Base-by-base conservation (phyloP, 2,113 vertebrate species). In the Cairina moschata region DNA sequence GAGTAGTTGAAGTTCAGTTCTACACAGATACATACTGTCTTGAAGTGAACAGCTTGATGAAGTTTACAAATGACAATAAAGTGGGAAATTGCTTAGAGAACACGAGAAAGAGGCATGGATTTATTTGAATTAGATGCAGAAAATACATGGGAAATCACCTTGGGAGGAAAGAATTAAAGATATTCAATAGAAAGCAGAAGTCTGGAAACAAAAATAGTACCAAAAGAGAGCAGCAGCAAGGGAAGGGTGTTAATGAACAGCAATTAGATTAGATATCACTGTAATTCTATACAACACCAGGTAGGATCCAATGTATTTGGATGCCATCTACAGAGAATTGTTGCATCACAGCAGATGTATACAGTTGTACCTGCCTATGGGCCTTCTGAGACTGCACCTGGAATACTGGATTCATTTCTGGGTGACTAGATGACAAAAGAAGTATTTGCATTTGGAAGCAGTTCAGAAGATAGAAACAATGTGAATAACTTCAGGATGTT, bases 361-460 rank as follows among this genome's bases (percentile, higher is more conserved):
- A 50, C 13, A 60, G 15, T 81, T 88, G 44, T 84, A 82, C 65
- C 82, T 81, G 42, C 59, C 52, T 91, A 66, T 94, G 31, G 28
- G 83, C 31, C 93, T 94, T 91, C 78, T 86, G 95, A 96, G 95
- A 94, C 86, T 86, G 86, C 93, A 97, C 92, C 95, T 96, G 95
- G 88, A 94, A 91, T 94, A 94, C 22, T 90, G 32, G 32, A 88
- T 78, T 93, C 66, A 79, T 25, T 94, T 90, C 38, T 86, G 48
- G 31, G 77, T 4, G 5, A 75, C 60, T 50, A 23, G 58, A 68
- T 75, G 83, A 60, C 29, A 75, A 76, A 91, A 84, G 4, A 13
- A 82, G 32, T 42, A 31, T 67, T 90, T 54, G 40, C n/a, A 84
- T 93, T 96, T 96, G 93, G 95, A 94, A 86, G 25, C 34, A 88